These are phyloP conservation scores for Himalopsyche phryganea DNA, from an alignment of 1,140 invertebrate species.

Conservation along the genomic window DNA sequence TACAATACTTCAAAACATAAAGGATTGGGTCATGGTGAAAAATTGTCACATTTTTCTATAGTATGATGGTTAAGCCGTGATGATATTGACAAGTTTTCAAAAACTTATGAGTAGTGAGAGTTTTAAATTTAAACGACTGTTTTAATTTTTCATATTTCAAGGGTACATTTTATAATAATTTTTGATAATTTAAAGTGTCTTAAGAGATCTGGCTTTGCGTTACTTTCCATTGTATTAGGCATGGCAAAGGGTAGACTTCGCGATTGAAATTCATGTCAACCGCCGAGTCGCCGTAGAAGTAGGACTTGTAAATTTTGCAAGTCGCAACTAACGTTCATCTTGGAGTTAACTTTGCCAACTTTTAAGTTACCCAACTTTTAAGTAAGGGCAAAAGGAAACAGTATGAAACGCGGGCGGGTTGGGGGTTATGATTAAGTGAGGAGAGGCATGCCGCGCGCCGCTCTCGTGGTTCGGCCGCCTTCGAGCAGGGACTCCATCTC, in stretches of 20 bases:
- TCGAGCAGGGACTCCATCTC: too few relatives aligned
- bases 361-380: slow-evolving; percentile 35
- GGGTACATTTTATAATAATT: too few relatives aligned
- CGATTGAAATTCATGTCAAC: slow-evolving; percentile 35
- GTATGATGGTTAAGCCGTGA: too few relatives aligned
- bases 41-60: too few relatives aligned
- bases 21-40: background rate
- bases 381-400: slow-evolving; percentile 34
- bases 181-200: too few relatives aligned
- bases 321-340: slow-evolving; percentile 33
- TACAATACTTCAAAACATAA: too few relatives aligned
- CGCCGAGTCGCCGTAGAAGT: slow-evolving; percentile 19
- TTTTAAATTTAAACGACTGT: too few relatives aligned
- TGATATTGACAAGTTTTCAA: too few relatives aligned
- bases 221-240: too few relatives aligned
- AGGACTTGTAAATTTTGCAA: slow-evolving; percentile 33
- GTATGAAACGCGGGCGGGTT: slow-evolving; percentile 31
- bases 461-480: background rate
- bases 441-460: slow-evolving; percentile 11
- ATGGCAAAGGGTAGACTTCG: background rate
- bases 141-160: too few relatives aligned
- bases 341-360: slow-evolving; percentile 32
- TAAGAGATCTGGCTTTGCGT: too few relatives aligned
- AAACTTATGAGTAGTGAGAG: too few relatives aligned
- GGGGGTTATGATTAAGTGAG: slow-evolving; percentile 34